A percentile compares a stretch with the other conserved stretches of the same genome.
These are phyloP conservation scores for pig (Sus scrofa) DNA, from an alignment of 2,113 vertebrate genomes.

Conservation along the genomic window DNA sequence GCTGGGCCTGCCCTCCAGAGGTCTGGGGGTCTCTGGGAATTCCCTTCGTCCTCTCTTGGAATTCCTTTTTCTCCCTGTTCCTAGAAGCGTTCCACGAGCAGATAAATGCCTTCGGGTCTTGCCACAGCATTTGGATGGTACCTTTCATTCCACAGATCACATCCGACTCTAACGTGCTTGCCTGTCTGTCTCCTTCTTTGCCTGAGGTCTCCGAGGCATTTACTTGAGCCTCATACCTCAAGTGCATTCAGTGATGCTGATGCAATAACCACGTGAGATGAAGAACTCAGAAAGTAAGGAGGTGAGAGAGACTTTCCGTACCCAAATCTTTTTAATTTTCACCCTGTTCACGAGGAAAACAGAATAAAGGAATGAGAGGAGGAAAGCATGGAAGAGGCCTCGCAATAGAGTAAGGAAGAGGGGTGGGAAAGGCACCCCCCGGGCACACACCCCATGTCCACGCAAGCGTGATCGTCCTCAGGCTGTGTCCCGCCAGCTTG, in stretches of 20 bases:
- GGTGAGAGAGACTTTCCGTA: neutral
- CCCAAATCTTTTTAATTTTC: neutral
- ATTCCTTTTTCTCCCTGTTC: neutral
- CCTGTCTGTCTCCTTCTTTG: neutral
- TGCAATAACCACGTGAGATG: neutral
- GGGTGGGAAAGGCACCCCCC: neutral
- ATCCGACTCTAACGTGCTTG: neutral
- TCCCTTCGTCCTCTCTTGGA: neutral
- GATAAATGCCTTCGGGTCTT: neutral
- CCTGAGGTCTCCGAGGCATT: rapidly evolving
- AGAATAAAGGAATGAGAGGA: neutral
- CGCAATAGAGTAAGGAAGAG: neutral
- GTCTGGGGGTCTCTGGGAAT: neutral
- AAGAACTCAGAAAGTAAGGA: neutral
- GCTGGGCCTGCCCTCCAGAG: neutral
- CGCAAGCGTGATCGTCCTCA: neutral
- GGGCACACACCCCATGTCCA: no score
- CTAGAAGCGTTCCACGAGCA: neutral
- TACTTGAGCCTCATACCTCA: neutral
- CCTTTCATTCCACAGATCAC: neutral
- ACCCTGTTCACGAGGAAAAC: neutral
- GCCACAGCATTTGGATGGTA: neutral
- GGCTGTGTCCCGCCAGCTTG: neutral
- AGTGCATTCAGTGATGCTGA: neutral
- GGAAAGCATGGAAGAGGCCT: neutral